Evolutionary conservation across 2,888 invertebrate genomes (phyloP).

Genomic region (Sphaeridia pumilis): DNA sequence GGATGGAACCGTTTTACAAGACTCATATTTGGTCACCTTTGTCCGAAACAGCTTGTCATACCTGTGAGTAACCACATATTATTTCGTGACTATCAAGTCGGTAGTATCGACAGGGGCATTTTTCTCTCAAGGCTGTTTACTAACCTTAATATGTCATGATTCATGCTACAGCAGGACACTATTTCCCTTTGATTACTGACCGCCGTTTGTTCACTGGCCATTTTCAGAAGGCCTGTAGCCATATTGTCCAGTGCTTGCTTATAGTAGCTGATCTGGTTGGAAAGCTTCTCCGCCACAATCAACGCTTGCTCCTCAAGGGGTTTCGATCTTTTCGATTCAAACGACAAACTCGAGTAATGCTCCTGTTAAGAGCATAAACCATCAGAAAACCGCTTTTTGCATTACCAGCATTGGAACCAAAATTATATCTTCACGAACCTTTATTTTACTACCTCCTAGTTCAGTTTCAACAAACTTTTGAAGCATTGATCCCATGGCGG

Average conservation of each 20-base stretch:
- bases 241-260: constrained; percentile 17
- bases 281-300: constrained; percentile 11
- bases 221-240: constrained; percentile 15
- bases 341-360: constrained; percentile 14
- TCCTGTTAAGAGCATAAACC: too few relatives aligned
- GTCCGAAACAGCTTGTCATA: constrained; percentile 20
- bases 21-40: constrained; percentile 10
- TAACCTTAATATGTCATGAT: constrained; percentile 16
- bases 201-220: constrained; percentile 3
- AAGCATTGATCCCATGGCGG: constrained; percentile 6
- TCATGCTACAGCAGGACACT: constrained; percentile 16
- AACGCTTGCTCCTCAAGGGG: constrained; percentile 13
- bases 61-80: constrained; percentile 3
- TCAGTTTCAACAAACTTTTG: constrained; percentile 16
- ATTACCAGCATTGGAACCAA: too few relatives aligned
- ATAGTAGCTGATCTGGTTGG: constrained; percentile 14
- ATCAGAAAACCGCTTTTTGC: too few relatives aligned
- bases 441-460: constrained; percentile 15
- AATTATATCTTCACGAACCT: constrained; percentile 11
- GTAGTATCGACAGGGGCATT: too few relatives aligned
- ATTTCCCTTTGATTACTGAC: constrained; percentile 5
- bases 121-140: too few relatives aligned
- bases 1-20: constrained; percentile 19
- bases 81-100: too few relatives aligned
- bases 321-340: constrained; percentile 11